Base-by-base conservation (phyloP, 2,113 vertebrate species). In the Scalopus aquaticus region DNA sequence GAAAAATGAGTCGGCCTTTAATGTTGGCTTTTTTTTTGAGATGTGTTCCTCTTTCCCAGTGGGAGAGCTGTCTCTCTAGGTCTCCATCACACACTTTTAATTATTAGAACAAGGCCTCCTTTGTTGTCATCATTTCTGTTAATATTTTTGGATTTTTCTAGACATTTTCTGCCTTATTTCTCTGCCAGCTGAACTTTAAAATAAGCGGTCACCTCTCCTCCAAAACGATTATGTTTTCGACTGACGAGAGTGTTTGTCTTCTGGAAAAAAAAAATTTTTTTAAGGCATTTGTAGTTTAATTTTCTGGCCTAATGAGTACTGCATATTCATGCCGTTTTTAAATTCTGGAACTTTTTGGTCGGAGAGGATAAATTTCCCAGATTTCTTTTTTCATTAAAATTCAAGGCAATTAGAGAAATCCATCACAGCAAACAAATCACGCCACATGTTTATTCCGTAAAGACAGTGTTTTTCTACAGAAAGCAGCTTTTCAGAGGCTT, bases 371-470 rank as follows among this genome's bases (percentile, higher is more conserved):
- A 94, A 90, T 62, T 44, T 26, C 35, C 82, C 76, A 88, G 70
- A 79, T 93, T 95, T 93, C 79, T 76, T 93, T 91, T 65, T 42
- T 22, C 0, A 35, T 93, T 90, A 86, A 96, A 93, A 97, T 93
- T 91, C 67, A 73, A 9, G 26, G 37, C 70, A 94, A 32, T 83
- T 86, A 92, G 92, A 80, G 67, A 90, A 95, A 46, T 58, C 22
- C 26, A 17, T 17, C 28, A 39, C 69, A 65, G 30, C n/a, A 64
- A n/a, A 74, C 51, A 69, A 44, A 60, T 9, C 12, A 1, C 6
- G 51, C 46, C 83, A 76, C 2, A 15, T 4, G 11, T 77, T 92
- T 77, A 62, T 86, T 82, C 84, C 94, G 26, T 76, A 46, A 72
- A 93, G 62, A 87, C 86, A 85, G 62, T 74, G 62, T 93, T 93